phyloP scores from a whole-genome alignment of 1,140 invertebrate species.

The Anadara kagoshimensis region DNA sequence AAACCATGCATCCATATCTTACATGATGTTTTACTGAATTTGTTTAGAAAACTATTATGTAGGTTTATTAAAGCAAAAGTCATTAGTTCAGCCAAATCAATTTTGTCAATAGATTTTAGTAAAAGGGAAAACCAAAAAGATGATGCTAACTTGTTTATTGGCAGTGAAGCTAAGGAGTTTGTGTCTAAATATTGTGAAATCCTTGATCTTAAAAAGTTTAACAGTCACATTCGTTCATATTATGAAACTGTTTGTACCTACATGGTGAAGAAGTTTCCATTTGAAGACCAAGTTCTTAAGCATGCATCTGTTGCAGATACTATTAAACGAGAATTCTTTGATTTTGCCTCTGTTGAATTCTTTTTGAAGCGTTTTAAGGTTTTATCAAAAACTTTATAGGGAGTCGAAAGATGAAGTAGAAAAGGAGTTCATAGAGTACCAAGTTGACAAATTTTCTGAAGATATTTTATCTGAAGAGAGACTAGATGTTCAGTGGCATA shows the following conservation, averaged over 20 bases:
- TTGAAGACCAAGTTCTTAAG: neutral
- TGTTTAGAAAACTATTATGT: neutral
- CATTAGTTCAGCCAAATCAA: neutral
- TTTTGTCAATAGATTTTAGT: neutral
- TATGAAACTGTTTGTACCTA: neutral
- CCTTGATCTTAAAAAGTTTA: neutral
- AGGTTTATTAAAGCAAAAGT: neutral
- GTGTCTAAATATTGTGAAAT: neutral
- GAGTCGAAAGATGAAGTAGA: neutral
- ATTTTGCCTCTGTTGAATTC: neutral
- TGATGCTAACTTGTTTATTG: conserved; percentile 1
- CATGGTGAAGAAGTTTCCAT: neutral
- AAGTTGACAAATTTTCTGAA: neutral
- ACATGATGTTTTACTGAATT: neutral
- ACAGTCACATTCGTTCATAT: neutral
- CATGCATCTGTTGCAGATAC: neutral
- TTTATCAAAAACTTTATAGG: too few species aligned
- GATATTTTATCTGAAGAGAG: neutral
- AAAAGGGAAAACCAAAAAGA: neutral
- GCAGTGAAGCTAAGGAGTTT: neutral
- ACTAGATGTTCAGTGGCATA: conserved; percentile 1
- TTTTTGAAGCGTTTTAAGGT: too few species aligned
- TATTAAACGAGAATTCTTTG: neutral
- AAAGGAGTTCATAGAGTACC: neutral
- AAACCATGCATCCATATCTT: neutral